Conservation (phyloP, 1,140 invertebrate genomes). For the Berghia stephanieae region DNA sequence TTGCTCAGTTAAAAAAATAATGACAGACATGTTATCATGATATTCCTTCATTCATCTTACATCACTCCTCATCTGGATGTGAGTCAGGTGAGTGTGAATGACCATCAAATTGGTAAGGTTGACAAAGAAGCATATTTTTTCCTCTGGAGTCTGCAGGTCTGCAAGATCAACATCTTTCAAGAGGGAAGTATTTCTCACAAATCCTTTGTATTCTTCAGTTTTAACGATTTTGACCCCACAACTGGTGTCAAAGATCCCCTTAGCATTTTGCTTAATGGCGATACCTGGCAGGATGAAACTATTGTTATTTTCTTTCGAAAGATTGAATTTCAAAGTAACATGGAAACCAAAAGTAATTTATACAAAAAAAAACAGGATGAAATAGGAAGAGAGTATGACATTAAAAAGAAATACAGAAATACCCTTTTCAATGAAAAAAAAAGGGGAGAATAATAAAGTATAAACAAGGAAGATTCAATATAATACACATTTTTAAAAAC, state of each 20-base stretch:
- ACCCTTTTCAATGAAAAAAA: too few relatives aligned
- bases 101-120: slow-evolving; percentile 63
- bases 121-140: slow-evolving; percentile 59
- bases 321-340: not conserved
- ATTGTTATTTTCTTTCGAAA: too few relatives aligned
- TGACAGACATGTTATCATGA: too few relatives aligned
- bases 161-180: slow-evolving; percentile 55
- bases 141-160: slow-evolving; percentile 38
- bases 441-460: too few relatives aligned
- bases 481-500: too few relatives aligned
- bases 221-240: slow-evolving; percentile 46
- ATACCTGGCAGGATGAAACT: slow-evolving; percentile 52
- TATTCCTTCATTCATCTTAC: too few relatives aligned
- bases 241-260: slow-evolving; percentile 49
- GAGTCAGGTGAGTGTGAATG: slow-evolving; percentile 53
- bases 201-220: slow-evolving; percentile 44
- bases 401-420: too few relatives aligned
- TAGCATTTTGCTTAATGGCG: slow-evolving; percentile 44
- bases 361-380: not conserved
- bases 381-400: too few relatives aligned
- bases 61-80: slow-evolving; percentile 30
- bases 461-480: too few relatives aligned
- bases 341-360: not conserved
- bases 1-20: too few relatives aligned
- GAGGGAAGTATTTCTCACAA: slow-evolving; percentile 39